Base-by-base conservation (phyloP, 2,113 vertebrate genomes). In the Neofelis nebulosa region DNA sequence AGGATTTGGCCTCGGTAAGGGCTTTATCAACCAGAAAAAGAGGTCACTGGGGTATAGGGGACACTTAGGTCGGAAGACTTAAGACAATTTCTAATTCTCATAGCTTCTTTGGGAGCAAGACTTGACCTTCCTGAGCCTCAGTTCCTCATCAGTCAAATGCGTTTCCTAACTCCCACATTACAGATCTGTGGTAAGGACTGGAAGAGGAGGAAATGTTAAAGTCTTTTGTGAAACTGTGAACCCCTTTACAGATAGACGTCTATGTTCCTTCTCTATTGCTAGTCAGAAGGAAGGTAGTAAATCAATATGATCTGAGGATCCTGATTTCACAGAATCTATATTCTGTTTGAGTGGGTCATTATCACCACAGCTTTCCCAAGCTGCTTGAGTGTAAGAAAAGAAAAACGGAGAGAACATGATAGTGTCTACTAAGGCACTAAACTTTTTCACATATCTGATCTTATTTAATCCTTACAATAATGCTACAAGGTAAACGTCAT, bases 341-440 rank as follows among this genome's bases (percentile, higher is more conserved):
- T 73, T 71, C 79, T 94, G 55, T 48, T 96, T 85, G 66, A 85
- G 79, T 15, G 45, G 89, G 41, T 36, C 14, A 33, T 57, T 19
- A 23, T 80, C 31, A 73, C 15, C 29, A 23, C 48, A 36, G 21
- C 69, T 86, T 88, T 18, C 29, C 57, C 1, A 4, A 78, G 63
- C 1, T 5, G 66, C 52, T 52, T 83, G 45, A 81, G 78, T 98
- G 95, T 91, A 82, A 87, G 45, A 94, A 45, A 91, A 71, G 31
- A 71, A 66, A 81, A 18, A 76, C 11, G 29, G 68, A 63, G 48
- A 68, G 38, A 74, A 21, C 10, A 15, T 45, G 33, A n/a, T 33
- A 23, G 61, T 25, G 3, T 41, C 41, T 86, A 52, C 38, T 63
- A 23, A 57, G 55, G n/a, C 38, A 83, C 2, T 18, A 15, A 89